Conservation (phyloP, 92 coral and sea anemone genomes). For the Palythoa grandiflora region DNA sequence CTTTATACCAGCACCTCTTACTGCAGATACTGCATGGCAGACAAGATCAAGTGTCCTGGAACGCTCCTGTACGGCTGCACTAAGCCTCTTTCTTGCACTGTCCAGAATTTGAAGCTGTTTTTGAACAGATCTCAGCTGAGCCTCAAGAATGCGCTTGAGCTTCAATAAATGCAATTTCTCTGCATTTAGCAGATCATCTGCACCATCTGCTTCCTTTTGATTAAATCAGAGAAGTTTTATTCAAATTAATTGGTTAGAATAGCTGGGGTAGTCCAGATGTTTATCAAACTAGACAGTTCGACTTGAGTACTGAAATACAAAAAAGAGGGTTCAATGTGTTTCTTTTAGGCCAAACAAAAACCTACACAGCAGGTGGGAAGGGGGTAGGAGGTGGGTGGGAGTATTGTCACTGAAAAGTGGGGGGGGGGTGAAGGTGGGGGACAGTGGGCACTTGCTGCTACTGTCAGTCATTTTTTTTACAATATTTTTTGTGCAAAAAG, state of each 20-base stretch:
- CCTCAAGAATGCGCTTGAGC: conserved; percentile 91
- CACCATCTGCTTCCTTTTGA: conserved; percentile 90
- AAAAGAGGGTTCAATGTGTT: too few species aligned
- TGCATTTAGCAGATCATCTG: conserved; percentile 87
- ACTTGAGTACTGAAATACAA: too few species aligned
- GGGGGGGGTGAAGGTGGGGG: too few species aligned
- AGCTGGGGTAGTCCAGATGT: too few species aligned
- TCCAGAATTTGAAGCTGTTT: conserved; percentile 97
- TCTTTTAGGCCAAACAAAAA: too few species aligned
- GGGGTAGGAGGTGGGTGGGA: too few species aligned
- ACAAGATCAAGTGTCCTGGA: conserved; percentile 93
- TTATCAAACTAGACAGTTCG: too few species aligned
- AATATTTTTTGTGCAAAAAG: too few species aligned
- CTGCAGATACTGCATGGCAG: conserved; percentile 97
- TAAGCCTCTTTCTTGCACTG: conserved; percentile 84
- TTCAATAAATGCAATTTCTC: conserved; percentile 90
- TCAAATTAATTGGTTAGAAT: background rate
- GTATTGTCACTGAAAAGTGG: too few species aligned
- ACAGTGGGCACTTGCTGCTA: too few species aligned
- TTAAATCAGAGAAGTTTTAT: background rate
- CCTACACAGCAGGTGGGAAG: too few species aligned
- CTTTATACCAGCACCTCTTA: conserved; percentile 93
- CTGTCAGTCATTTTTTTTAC: too few species aligned
- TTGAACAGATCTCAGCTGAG: conserved; percentile 94
- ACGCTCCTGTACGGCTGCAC: conserved; percentile 88